Percentiles rank a stretch among this genome's conserved stretches.
phyloP scores from a whole-genome alignment of 2,113 vertebrate genomes.

The Saccopteryx leptura region DNA sequence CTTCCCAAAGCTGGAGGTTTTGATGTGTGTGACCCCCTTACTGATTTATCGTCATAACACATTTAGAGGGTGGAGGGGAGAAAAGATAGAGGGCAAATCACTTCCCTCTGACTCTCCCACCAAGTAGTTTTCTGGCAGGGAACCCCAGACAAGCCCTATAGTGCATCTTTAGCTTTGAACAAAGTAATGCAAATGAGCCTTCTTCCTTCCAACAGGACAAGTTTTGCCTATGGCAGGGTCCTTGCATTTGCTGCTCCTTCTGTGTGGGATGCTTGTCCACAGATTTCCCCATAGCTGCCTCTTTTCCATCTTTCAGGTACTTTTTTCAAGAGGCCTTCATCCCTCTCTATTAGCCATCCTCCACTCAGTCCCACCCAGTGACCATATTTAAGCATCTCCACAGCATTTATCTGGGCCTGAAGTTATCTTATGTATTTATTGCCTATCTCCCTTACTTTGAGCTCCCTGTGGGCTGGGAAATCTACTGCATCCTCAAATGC shows the following conservation, averaged over 20 bases:
- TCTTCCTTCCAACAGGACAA: background rate
- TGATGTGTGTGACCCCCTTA: background rate
- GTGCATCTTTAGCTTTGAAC: background rate
- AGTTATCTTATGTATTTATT: background rate
- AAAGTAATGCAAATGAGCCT: background rate
- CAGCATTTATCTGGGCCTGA: background rate
- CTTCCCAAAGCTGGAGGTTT: background rate
- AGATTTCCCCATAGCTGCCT: background rate
- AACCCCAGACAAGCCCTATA: background rate
- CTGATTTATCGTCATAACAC: background rate
- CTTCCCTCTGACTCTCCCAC: background rate
- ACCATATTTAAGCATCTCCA: background rate
- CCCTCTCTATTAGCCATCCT: background rate
- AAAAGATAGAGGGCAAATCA: background rate
- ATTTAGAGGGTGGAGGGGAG: background rate
- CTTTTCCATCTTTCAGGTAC: background rate
- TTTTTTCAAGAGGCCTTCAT: background rate
- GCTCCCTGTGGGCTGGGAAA: background rate
- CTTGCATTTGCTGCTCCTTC: constrained; percentile 7
- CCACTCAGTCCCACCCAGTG: background rate
- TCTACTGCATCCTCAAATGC: background rate
- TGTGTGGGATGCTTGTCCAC: background rate
- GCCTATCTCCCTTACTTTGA: background rate
- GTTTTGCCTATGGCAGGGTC: background rate
- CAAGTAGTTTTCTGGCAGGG: background rate